phyloP scores from a whole-genome alignment of 2,113 vertebrate species.

The Seriola dumerili region DNA sequence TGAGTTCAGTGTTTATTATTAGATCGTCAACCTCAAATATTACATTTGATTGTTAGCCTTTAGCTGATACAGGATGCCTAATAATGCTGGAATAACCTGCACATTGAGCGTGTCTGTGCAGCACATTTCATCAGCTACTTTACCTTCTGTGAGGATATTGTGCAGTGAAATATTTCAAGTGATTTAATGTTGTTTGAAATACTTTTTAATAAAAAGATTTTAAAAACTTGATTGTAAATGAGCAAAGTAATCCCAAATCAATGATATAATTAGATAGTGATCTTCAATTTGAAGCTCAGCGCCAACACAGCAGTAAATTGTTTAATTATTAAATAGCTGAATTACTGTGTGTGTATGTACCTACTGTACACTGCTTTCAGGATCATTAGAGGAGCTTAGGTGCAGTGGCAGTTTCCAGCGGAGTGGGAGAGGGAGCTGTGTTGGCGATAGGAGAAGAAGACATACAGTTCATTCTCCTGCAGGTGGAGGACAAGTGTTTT shows the following conservation, averaged over 20 bases:
- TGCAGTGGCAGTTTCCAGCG: slow-evolving; percentile 44
- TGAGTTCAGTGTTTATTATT: slow-evolving; percentile 23
- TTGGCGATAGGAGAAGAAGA: slow-evolving; percentile 57
- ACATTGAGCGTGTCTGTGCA: background rate
- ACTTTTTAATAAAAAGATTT: slow-evolving; percentile 36
- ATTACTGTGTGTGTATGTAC: background rate
- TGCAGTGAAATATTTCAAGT: background rate
- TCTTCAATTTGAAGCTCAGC: background rate
- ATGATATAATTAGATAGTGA: background rate
- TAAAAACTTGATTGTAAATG: background rate
- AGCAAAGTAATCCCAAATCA: background rate
- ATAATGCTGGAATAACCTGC: background rate
- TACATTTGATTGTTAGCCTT: slow-evolving; percentile 17
- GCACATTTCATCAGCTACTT: background rate
- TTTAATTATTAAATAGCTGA: background rate
- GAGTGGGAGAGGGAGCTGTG: slow-evolving; percentile 20
- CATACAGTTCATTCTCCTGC: slow-evolving; percentile 70
- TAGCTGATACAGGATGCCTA: background rate
- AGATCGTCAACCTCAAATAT: background rate
- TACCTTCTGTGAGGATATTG: background rate
- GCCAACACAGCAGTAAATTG: background rate
- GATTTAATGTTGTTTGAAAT: background rate
- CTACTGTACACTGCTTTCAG: background rate
- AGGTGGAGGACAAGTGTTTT: slow-evolving; percentile 72
- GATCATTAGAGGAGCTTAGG: slow-evolving; percentile 30